A percentile compares a stretch with the other conserved stretches of the same genome.
Conservation (phyloP, 92 coral and sea anemone genomes). For the Epizoanthus stellaris region DNA sequence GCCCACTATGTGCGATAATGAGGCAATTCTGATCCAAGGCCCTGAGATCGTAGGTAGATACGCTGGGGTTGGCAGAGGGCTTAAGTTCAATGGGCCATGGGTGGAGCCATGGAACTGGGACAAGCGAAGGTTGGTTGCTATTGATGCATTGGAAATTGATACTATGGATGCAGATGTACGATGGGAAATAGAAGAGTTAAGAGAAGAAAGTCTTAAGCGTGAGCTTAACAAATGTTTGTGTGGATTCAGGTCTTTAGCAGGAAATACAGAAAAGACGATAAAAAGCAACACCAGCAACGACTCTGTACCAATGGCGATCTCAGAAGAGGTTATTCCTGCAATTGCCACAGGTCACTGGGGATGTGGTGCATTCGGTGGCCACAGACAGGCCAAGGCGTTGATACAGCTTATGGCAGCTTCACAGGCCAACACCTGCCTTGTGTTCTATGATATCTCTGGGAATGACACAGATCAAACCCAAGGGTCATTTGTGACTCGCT, state of each 20-base stretch:
- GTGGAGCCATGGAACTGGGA: conserved; percentile 18
- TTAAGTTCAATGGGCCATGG: conserved; percentile 41
- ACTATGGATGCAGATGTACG: conserved; percentile 3
- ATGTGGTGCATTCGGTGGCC: conserved; percentile 40
- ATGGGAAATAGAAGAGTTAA: conserved; percentile 26
- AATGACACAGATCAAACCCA: background rate
- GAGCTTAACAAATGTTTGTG: conserved; percentile 39
- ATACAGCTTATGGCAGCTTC: conserved; percentile 47
- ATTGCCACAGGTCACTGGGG: conserved; percentile 52
- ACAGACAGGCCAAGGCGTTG: conserved; percentile 21
- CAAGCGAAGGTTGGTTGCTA: conserved; percentile 22
- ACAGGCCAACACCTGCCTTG: conserved; percentile 10
- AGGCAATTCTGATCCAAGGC: conserved; percentile 29
- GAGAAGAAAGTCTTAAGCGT: conserved; percentile 11
- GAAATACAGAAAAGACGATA: no score
- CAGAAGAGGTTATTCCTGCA: background rate
- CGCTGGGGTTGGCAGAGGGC: conserved; percentile 34
- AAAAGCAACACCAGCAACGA: background rate
- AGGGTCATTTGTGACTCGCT: conserved; percentile 23
- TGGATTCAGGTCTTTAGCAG: conserved; percentile 16
- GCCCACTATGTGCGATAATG: conserved; percentile 28
- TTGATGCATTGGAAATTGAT: conserved; percentile 40
- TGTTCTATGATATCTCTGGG: conserved; percentile 17
- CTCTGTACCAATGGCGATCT: background rate
- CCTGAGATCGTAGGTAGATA: conserved; percentile 39